Conservation (phyloP, 2,113 vertebrate species). For the Phocoena sinus region DNA sequence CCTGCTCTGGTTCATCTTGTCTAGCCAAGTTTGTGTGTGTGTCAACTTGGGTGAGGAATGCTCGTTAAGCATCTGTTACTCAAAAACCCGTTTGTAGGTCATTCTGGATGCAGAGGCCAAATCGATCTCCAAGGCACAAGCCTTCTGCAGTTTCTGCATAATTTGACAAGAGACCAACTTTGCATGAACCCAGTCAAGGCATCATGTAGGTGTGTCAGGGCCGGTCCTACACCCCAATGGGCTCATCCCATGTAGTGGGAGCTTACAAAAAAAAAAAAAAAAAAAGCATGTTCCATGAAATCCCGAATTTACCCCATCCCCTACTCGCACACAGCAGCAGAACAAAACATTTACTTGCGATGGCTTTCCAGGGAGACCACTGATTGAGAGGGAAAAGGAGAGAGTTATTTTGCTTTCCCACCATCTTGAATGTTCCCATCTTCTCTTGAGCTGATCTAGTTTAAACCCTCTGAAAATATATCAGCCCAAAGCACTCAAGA, state of each 20-base stretch:
- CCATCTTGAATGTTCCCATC: constrained; percentile 70
- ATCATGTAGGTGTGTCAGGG: neutral
- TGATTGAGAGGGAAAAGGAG: constrained; percentile 37
- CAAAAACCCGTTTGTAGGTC: constrained; percentile 20
- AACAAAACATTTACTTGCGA: constrained; percentile 25
- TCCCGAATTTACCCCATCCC: neutral
- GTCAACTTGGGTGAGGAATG: constrained; percentile 11
- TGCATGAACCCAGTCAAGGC: constrained; percentile 22
- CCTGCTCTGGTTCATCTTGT: neutral
- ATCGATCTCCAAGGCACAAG: constrained; percentile 7
- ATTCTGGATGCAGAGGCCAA: constrained; percentile 17
- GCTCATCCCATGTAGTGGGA: neutral
- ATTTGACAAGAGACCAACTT: constrained; percentile 15
- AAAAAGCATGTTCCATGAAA: constrained; percentile 4
- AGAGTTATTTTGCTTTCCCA: constrained; percentile 51
- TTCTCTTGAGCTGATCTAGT: constrained; percentile 76
- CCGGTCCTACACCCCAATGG: neutral
- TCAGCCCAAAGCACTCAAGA: constrained; percentile 81
- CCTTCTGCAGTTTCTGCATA: constrained; percentile 53
- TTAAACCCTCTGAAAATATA: constrained; percentile 80
- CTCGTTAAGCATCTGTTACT: constrained; percentile 41
- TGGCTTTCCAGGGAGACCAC: constrained; percentile 44
- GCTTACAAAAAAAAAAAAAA: constrained; percentile 20
- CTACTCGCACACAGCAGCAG: neutral
- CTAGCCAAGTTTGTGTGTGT: neutral